phyloP scores from a whole-genome alignment of 2,797 vertebrate genomes.

The Tolypeutes matacus region DNA sequence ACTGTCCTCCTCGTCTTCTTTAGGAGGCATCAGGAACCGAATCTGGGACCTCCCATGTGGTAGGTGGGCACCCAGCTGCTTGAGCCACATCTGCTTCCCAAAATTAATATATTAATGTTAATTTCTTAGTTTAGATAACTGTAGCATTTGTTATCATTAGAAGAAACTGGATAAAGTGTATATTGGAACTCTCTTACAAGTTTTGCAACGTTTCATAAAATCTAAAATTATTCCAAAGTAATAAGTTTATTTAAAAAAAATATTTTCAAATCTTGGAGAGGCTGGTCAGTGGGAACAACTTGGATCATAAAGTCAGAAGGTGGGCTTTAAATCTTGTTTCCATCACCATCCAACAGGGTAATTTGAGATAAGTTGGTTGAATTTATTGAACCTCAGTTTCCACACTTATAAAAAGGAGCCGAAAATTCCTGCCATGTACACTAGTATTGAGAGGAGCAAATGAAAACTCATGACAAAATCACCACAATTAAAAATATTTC shows the following conservation, averaged over 20 bases:
- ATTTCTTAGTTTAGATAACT: background rate
- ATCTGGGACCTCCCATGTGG: too few species aligned
- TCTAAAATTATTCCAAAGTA: background rate
- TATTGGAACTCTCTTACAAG: background rate
- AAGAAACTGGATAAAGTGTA: background rate
- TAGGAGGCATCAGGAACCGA: too few species aligned
- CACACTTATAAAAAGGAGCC: background rate
- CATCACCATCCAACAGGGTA: background rate
- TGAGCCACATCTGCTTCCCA: too few species aligned
- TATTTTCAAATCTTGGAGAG: background rate
- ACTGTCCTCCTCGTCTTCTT: too few species aligned
- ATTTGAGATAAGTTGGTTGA: background rate
- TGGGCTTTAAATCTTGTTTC: background rate
- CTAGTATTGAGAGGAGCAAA: background rate
- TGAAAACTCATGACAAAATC: background rate
- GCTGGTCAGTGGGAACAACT: background rate
- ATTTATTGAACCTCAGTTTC: background rate
- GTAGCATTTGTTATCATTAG: background rate
- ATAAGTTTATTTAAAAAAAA: background rate
- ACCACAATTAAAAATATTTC: background rate
- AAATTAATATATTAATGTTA: background rate
- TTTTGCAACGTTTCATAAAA: background rate
- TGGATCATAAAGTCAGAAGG: background rate
- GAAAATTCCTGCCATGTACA: background rate
- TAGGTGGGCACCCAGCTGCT: too few species aligned